Evolutionary conservation across 2,113 vertebrate genomes (phyloP).

Genomic region (Pollachius pollachius): DNA sequence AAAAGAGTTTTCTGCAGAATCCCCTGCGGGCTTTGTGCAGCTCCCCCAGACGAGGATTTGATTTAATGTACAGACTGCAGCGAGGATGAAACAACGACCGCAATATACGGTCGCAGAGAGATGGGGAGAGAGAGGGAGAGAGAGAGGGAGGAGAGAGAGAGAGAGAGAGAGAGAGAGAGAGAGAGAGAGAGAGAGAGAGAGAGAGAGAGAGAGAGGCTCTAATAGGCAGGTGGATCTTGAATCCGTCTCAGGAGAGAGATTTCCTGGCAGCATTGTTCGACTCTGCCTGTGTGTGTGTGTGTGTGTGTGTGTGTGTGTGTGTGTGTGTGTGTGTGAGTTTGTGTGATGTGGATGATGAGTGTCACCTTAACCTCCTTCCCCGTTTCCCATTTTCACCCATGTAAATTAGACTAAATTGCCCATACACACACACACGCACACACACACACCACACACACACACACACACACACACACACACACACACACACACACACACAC

Average conservation of each 20-base stretch:
- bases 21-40: not conserved
- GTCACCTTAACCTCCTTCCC: constrained; percentile 5
- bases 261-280: constrained; percentile 4
- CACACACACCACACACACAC: not conserved
- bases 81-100: not conserved
- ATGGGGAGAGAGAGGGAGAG: not conserved
- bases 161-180: not conserved
- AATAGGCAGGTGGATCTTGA: constrained; percentile 1
- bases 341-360: constrained; percentile 9
- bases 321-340: not conserved
- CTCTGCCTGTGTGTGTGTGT: not conserved
- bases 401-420: constrained; percentile 6
- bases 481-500: not conserved
- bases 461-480: not conserved
- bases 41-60: not conserved
- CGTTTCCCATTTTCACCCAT: constrained; percentile 3
- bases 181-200: not conserved
- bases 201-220: not conserved
- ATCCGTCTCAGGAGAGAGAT: constrained; percentile 9
- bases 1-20: not conserved
- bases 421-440: not conserved
- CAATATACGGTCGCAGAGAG: not conserved
- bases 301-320: not conserved
- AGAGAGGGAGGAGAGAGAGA: not conserved
- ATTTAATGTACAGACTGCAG: not conserved